Evolutionary conservation across 2,888 invertebrate genomes (phyloP).

Genomic region (Oscheius sp.): DNA sequence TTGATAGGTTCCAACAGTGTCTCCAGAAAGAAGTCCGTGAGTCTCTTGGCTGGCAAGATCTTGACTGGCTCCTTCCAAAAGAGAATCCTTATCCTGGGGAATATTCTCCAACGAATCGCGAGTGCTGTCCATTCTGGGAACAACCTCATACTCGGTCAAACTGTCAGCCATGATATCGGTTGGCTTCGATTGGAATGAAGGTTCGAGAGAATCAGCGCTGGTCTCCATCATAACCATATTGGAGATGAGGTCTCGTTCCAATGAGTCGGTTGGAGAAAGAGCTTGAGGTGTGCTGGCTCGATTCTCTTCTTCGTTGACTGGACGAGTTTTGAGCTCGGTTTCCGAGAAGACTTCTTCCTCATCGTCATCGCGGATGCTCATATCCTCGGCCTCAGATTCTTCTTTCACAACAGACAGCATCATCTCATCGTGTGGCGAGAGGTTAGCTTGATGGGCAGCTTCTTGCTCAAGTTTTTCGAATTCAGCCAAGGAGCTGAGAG

Average conservation of each 20-base stretch:
- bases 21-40: slow-evolving; percentile 61
- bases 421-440: slow-evolving; percentile 57
- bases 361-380: slow-evolving; percentile 68
- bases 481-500: slow-evolving; percentile 63
- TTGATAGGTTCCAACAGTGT: slow-evolving; percentile 62
- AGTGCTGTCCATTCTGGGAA: slow-evolving; percentile 38
- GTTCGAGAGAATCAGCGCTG: slow-evolving; percentile 56
- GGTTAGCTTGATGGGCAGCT: slow-evolving; percentile 36
- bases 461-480: slow-evolving; percentile 68
- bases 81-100: slow-evolving; percentile 55
- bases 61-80: slow-evolving; percentile 66
- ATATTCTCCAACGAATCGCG: slow-evolving; percentile 52
- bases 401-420: slow-evolving; percentile 68
- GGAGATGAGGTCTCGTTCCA: slow-evolving; percentile 35
- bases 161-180: slow-evolving; percentile 34
- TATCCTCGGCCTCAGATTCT: slow-evolving; percentile 69
- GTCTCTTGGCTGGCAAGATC: slow-evolving; percentile 62
- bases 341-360: slow-evolving; percentile 56
- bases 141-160: slow-evolving; percentile 44
- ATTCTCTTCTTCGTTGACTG: slow-evolving; percentile 45
- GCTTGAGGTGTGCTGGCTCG: slow-evolving; percentile 41
- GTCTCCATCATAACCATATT: slow-evolving; percentile 42
- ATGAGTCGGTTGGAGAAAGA: slow-evolving; percentile 44
- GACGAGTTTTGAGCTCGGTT: slow-evolving; percentile 38
- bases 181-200: slow-evolving; percentile 39